Conservation (phyloP, 2,113 vertebrate species). For the human region DNA sequence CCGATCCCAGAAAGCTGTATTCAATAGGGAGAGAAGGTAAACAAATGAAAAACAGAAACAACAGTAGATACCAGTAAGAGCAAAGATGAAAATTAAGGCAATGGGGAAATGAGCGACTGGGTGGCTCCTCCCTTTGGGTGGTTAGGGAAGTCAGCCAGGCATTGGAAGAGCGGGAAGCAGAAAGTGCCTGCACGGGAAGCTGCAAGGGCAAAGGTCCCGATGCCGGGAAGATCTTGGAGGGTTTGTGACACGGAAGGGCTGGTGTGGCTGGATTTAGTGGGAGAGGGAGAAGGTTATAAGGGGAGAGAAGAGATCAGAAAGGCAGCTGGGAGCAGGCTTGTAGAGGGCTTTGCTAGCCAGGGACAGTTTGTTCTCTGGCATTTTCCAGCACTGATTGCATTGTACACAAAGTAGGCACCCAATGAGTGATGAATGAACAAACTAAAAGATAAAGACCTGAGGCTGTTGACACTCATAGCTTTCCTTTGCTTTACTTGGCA, state of each 20-base stretch:
- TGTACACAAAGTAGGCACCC: background rate
- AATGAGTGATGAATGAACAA: background rate
- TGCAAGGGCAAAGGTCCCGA: background rate
- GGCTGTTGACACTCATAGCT: background rate
- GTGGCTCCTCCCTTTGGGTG: background rate
- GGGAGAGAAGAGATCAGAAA: background rate
- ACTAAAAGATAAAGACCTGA: background rate
- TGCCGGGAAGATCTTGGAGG: background rate
- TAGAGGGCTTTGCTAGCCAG: background rate
- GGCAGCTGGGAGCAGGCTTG: background rate
- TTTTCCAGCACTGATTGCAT: background rate
- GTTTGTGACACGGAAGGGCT: background rate
- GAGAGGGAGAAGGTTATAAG: background rate
- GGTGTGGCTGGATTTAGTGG: background rate
- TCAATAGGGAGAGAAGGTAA: background rate
- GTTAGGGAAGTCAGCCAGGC: background rate
- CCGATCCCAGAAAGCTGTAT: background rate
- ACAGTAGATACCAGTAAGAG: background rate
- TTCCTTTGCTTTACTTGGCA: background rate
- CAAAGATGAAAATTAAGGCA: background rate
- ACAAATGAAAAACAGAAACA: background rate
- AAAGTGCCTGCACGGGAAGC: background rate
- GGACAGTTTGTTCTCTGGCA: background rate
- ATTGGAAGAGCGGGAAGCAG: background rate
- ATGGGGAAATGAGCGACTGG: fast-evolving